Conservation (phyloP, 2,888 invertebrate genomes). For the Pristionchus arcanus region DNA sequence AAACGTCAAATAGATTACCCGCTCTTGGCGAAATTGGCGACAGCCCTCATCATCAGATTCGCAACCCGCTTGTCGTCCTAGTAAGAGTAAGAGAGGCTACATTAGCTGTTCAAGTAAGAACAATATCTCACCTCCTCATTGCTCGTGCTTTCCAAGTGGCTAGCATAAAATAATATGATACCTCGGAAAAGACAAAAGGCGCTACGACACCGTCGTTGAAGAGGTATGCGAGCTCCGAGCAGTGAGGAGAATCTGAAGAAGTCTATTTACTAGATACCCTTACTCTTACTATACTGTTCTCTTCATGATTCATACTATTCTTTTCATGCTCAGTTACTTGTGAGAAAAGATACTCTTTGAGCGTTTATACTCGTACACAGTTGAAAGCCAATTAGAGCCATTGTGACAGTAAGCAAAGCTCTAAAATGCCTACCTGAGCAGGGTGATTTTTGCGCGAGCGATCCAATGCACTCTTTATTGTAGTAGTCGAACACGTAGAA, state of each 20-base stretch:
- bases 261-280: not conserved
- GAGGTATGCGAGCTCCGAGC: constrained; percentile 20
- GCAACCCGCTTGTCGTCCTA: not conserved
- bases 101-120: too few relatives aligned
- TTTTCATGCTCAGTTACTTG: too few relatives aligned
- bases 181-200: not conserved
- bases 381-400: too few relatives aligned
- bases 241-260: constrained; percentile 15
- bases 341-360: too few relatives aligned
- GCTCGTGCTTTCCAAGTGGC: too few relatives aligned
- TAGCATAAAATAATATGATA: too few relatives aligned
- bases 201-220: constrained; percentile 19
- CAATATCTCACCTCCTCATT: too few relatives aligned
- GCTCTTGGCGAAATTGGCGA: not conserved
- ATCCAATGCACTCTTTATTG: not conserved
- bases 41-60: not conserved
- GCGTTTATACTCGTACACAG: too few relatives aligned
- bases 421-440: not conserved
- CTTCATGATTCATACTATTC: too few relatives aligned
- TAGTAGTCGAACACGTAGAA: constrained; percentile 43
- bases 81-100: too few relatives aligned
- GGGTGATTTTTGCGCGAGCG: not conserved
- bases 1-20: not conserved
- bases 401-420: not conserved
- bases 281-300: too few relatives aligned